phyloP scores from a whole-genome alignment of 2,797 vertebrate genomes.

The Silurus aristotelis region DNA sequence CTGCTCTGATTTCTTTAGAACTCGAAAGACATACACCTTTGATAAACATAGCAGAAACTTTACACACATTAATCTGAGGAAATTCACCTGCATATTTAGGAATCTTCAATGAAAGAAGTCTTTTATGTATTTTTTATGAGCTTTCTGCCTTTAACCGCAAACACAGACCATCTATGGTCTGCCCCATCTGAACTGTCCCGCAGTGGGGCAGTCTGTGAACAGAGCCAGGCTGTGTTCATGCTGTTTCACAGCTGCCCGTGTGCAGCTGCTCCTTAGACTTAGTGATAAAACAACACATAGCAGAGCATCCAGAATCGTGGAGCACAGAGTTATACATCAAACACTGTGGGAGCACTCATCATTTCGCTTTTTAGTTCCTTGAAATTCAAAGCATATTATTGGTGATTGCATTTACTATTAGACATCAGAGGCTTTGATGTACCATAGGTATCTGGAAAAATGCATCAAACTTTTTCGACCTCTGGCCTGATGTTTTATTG shows the following conservation, averaged over 20 bases:
- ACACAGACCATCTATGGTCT: slow-evolving; percentile 68
- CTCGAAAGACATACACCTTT: neutral
- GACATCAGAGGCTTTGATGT: slow-evolving; percentile 4
- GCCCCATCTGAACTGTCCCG: slow-evolving; percentile 56
- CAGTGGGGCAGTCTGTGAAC: slow-evolving; percentile 47
- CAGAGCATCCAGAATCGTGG: slow-evolving; percentile 27
- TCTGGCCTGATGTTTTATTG: slow-evolving; percentile 16
- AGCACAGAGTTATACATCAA: neutral
- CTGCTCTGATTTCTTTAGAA: neutral
- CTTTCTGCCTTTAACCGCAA: slow-evolving; percentile 63
- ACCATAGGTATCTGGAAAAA: slow-evolving; percentile 8
- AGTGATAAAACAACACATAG: slow-evolving; percentile 23
- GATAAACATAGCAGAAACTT: neutral
- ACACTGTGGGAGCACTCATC: neutral
- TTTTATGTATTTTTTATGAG: slow-evolving; percentile 52
- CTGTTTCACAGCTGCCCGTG: slow-evolving; percentile 28
- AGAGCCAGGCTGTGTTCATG: slow-evolving; percentile 33
- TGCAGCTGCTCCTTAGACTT: slow-evolving; percentile 22
- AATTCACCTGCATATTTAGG: slow-evolving; percentile 32
- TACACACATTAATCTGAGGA: neutral
- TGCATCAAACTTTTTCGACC: slow-evolving; percentile 6
- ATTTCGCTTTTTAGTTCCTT: neutral
- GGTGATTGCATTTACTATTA: neutral
- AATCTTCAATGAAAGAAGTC: slow-evolving; percentile 45
- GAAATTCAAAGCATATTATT: neutral